These are phyloP conservation scores for Meiosimyza platycephala DNA, from an alignment of 2,888 invertebrate genomes.

Conservation along the genomic window DNA sequence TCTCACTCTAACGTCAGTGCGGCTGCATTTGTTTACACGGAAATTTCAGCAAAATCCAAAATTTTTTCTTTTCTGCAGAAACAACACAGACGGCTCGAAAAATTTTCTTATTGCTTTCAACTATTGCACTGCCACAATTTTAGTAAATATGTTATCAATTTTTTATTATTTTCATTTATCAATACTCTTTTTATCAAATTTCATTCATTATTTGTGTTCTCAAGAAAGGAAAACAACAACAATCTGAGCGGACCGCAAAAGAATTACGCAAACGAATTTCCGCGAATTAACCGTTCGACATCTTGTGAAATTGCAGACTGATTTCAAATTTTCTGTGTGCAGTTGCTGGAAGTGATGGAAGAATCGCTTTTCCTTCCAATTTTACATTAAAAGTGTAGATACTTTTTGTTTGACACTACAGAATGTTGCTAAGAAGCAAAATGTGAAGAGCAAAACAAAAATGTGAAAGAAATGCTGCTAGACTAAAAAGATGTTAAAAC, in stretches of 20 bases:
- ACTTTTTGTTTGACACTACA: too few species aligned
- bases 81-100: not conserved
- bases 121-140: not conserved
- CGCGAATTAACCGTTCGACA: slow-evolving; percentile 1
- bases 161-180: not conserved
- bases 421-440: too few species aligned
- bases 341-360: not conserved
- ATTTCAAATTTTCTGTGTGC: not conserved
- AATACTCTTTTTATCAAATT: not conserved
- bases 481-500: too few species aligned
- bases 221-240: not conserved
- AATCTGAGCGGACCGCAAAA: not conserved
- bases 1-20: slow-evolving; percentile 15
- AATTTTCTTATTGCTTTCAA: slow-evolving; percentile 3
- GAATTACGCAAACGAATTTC: not conserved
- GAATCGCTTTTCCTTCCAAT: too few species aligned
- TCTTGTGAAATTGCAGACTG: slow-evolving; percentile 29
- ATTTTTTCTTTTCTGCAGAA: slow-evolving; percentile 2
- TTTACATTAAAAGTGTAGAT: too few species aligned
- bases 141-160: not conserved
- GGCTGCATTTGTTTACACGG: slow-evolving; percentile 4
- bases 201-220: not conserved
- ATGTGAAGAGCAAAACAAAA: too few species aligned
- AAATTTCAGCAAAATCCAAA: slow-evolving; percentile 6
- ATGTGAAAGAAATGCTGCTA: too few species aligned